Conservation (phyloP, 2,888 invertebrate species). For the Drosophila siamana region DNA sequence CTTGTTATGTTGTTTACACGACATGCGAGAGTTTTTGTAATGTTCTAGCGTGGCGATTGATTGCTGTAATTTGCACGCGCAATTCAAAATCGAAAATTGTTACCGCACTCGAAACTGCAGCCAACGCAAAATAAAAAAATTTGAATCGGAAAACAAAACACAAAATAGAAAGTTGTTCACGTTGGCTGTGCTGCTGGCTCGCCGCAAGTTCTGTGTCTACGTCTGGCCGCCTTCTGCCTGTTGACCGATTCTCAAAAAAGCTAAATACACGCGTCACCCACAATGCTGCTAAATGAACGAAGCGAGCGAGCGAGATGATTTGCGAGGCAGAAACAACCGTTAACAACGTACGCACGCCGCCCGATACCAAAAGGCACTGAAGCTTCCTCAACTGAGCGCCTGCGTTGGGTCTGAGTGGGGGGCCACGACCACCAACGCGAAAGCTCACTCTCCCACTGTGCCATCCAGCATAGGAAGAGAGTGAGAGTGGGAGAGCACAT, state of each 20-base stretch:
- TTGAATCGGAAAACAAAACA: constrained; percentile 32
- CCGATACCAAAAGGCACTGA: constrained; percentile 53
- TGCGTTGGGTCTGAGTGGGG: constrained; percentile 53
- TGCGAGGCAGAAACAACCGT: constrained; percentile 43
- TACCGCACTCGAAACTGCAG: constrained; percentile 34
- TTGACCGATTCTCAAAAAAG: constrained; percentile 58
- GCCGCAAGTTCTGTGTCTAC: constrained; percentile 52
- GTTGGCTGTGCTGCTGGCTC: not conserved
- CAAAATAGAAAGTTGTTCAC: constrained; percentile 66
- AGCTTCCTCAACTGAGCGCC: constrained; percentile 24
- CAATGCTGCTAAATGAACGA: constrained; percentile 14
- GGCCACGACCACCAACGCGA: constrained; percentile 30
- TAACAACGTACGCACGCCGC: constrained; percentile 51
- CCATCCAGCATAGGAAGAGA: constrained; percentile 10
- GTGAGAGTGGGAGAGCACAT: constrained; percentile 2
- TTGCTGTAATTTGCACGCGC: constrained; percentile 2
- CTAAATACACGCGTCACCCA: constrained; percentile 49
- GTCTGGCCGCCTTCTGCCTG: constrained; percentile 21
- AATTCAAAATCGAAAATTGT: constrained; percentile 19
- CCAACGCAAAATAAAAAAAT: constrained; percentile 18
- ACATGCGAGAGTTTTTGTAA: not conserved
- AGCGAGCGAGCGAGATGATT: not conserved
- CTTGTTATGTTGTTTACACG: constrained; percentile 1
- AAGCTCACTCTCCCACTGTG: constrained; percentile 41
- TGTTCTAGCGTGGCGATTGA: not conserved